phyloP scores from a whole-genome alignment of 1,140 invertebrate species.

The Cotesia glomerata region DNA sequence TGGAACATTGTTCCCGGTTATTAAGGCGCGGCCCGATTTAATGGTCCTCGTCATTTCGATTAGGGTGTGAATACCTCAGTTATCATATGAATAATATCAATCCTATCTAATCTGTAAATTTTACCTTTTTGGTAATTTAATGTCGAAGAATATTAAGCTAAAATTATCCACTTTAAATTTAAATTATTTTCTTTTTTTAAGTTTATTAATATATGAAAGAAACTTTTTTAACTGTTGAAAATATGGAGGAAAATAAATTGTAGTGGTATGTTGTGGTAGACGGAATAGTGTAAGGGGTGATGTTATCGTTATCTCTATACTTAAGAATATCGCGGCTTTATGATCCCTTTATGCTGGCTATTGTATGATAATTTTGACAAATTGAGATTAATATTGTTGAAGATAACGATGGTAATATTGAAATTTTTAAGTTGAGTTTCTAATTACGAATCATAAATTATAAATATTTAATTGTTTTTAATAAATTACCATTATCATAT shows the following conservation, averaged over 20 bases:
- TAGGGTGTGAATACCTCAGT: constrained; percentile 45
- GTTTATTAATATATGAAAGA: too few relatives aligned
- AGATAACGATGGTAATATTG: constrained; percentile 34
- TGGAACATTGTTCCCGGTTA: constrained; percentile 49
- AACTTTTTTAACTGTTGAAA: background rate
- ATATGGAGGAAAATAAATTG: background rate
- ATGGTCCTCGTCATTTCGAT: constrained; percentile 52
- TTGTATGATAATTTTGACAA: constrained; percentile 43
- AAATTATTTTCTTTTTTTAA: background rate
- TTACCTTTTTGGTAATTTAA: background rate
- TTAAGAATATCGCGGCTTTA: constrained; percentile 47
- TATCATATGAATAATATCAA: constrained; percentile 32
- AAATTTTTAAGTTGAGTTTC: too few relatives aligned
- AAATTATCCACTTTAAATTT: background rate
- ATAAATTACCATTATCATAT: too few relatives aligned
- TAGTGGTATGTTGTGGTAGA: constrained; percentile 16
- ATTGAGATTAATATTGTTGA: constrained; percentile 48
- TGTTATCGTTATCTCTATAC: constrained; percentile 46
- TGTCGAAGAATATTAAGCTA: background rate
- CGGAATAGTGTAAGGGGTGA: constrained; percentile 36
- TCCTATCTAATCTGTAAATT: background rate
- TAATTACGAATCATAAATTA: too few relatives aligned
- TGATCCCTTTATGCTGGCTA: constrained; percentile 36
- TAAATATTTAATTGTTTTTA: too few relatives aligned
- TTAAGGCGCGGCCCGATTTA: constrained; percentile 52